Evolutionary conservation across 2,888 invertebrate species (phyloP).

Genomic region (Ectemnius lituratus): DNA sequence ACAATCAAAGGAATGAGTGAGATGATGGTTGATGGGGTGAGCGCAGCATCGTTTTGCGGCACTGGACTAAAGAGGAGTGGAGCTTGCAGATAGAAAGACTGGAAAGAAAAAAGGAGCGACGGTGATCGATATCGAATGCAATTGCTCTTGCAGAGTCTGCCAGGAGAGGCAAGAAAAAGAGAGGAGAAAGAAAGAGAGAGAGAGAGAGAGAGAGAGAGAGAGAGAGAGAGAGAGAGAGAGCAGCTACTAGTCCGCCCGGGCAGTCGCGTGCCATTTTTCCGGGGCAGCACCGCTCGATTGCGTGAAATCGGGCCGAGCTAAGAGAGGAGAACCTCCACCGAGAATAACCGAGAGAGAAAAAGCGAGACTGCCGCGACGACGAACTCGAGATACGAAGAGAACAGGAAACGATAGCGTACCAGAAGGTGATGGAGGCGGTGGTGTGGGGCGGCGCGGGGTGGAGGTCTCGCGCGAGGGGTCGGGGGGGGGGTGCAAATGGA

Average conservation of each 20-base stretch:
- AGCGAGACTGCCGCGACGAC: background rate
- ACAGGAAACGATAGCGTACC: background rate
- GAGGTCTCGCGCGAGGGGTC: background rate
- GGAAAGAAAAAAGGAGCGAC: slow-evolving; percentile 17
- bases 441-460: background rate
- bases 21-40: too few species aligned
- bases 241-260: background rate
- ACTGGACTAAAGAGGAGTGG: background rate
- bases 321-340: background rate
- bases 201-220: too few species aligned
- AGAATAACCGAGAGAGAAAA: background rate
- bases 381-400: background rate
- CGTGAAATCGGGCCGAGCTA: background rate
- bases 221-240: too few species aligned
- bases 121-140: slow-evolving; percentile 40
- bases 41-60: too few species aligned
- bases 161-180: too few species aligned
- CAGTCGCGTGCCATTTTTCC: slow-evolving; percentile 43
- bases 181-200: too few species aligned
- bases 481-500: slow-evolving; percentile 34
- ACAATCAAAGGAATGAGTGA: background rate
- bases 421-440: background rate
- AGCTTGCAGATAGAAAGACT: slow-evolving; percentile 1
- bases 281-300: slow-evolving; percentile 8
- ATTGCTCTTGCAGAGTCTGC: slow-evolving; percentile 17